A percentile compares a stretch with the other conserved stretches of the same genome.
These are phyloP conservation scores for Vanessa cardui DNA, from an alignment of 2,888 invertebrate species.

Conservation along the genomic window DNA sequence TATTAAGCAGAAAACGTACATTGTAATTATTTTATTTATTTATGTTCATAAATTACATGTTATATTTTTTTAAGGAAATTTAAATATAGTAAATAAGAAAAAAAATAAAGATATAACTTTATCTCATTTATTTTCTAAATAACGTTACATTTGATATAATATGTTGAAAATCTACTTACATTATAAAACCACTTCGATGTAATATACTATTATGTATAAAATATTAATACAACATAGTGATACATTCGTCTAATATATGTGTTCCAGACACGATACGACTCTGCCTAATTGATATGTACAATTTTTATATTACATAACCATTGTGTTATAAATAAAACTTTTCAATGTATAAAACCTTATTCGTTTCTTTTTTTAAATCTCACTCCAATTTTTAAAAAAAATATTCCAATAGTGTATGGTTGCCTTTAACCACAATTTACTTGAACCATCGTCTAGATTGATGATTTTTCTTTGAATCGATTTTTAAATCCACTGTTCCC, in stretches of 20 bases:
- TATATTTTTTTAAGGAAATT: no score
- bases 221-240: conserved; percentile 14
- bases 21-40: no score
- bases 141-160: conserved; percentile 23
- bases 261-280: conserved; percentile 58
- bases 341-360: neutral
- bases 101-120: neutral
- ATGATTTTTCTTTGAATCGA: neutral
- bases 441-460: neutral
- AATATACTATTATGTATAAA: conserved; percentile 16
- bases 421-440: neutral
- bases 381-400: neutral
- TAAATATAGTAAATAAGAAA: neutral
- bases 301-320: conserved; percentile 19
- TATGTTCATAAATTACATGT: no score
- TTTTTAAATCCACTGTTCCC: neutral
- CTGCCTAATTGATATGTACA: conserved; percentile 52
- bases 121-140: conserved; percentile 24
- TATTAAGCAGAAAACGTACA: no score
- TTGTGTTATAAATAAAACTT: conserved; percentile 7
- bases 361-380: neutral
- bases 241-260: conserved; percentile 42
- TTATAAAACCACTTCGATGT: conserved; percentile 14
- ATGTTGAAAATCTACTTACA: conserved; percentile 15
- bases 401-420: neutral